Evolutionary conservation across 2,888 invertebrate species (phyloP).

Genomic region (Dryadula phaetusa): DNA sequence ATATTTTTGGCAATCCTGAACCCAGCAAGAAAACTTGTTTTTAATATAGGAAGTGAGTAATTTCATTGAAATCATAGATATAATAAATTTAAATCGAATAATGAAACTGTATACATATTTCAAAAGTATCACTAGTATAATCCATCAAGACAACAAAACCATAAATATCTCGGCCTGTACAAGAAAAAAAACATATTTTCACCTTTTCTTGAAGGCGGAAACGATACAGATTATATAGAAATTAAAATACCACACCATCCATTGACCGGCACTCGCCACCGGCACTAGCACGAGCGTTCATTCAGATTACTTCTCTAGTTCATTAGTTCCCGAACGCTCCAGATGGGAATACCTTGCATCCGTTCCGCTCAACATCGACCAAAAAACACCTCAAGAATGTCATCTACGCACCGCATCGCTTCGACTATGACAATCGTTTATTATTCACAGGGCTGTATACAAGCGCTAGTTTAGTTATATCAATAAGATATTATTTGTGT

Average conservation of each 20-base stretch:
- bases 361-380: slow-evolving; percentile 68
- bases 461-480: slow-evolving; percentile 7
- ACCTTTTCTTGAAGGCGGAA: slow-evolving; percentile 35
- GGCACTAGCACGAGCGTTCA: slow-evolving; percentile 39
- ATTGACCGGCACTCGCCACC: slow-evolving; percentile 39
- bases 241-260: slow-evolving; percentile 42
- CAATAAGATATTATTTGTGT: not conserved
- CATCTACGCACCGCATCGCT: slow-evolving; percentile 63
- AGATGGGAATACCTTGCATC: slow-evolving; percentile 61
- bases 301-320: slow-evolving; percentile 56
- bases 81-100: too few species aligned
- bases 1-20: not conserved
- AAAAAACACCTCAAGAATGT: slow-evolving; percentile 77
- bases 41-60: not conserved
- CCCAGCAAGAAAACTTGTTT: not conserved
- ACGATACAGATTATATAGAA: slow-evolving; percentile 42
- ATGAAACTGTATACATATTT: too few species aligned
- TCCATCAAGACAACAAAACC: too few species aligned
- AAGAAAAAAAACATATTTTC: slow-evolving; percentile 6
- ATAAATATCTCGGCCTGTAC: not conserved
- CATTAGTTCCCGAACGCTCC: slow-evolving; percentile 61
- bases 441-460: slow-evolving; percentile 51
- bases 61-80: too few species aligned
- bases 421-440: slow-evolving; percentile 52
- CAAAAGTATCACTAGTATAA: not conserved